phyloP scores from a whole-genome alignment of 2,797 vertebrate species.

The Labeo calbasu region DNA sequence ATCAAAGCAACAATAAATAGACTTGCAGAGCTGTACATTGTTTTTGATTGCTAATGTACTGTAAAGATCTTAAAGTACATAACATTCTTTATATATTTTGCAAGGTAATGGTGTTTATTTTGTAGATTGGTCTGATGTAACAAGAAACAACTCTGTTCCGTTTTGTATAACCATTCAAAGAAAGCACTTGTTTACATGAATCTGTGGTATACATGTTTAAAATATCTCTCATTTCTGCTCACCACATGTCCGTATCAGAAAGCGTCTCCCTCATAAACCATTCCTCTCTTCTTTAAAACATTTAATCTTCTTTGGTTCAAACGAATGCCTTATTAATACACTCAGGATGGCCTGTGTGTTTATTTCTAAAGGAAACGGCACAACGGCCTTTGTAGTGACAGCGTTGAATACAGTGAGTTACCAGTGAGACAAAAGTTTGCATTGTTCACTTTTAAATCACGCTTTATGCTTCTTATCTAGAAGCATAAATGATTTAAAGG shows the following conservation, averaged over 20 bases:
- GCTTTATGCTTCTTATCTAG: not conserved
- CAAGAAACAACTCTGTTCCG: not conserved
- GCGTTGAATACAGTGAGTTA: not conserved
- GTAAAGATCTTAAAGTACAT: not conserved
- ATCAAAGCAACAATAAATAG: slow-evolving; percentile 8
- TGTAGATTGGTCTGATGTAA: not conserved
- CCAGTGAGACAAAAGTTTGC: not conserved
- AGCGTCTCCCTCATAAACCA: not conserved
- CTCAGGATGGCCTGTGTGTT: not conserved
- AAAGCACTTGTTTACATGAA: slow-evolving; percentile 33
- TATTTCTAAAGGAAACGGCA: not conserved
- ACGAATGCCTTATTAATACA: slow-evolving; percentile 19
- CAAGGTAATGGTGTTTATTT: slow-evolving; percentile 14
- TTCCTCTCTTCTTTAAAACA: not conserved
- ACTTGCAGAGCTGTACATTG: not conserved
- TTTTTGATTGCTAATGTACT: not conserved
- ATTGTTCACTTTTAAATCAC: not conserved
- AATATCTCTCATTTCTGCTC: not conserved
- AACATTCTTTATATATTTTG: slow-evolving; percentile 4
- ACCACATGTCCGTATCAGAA: not conserved
- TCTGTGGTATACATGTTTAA: not conserved
- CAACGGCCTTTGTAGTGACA: not conserved
- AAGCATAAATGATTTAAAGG: slow-evolving; percentile 8
- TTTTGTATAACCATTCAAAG: not conserved
- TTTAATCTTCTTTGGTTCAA: slow-evolving; percentile 3